phyloP scores from a whole-genome alignment of 2,113 vertebrate genomes.

The Pseudorectes ferrugineus region DNA sequence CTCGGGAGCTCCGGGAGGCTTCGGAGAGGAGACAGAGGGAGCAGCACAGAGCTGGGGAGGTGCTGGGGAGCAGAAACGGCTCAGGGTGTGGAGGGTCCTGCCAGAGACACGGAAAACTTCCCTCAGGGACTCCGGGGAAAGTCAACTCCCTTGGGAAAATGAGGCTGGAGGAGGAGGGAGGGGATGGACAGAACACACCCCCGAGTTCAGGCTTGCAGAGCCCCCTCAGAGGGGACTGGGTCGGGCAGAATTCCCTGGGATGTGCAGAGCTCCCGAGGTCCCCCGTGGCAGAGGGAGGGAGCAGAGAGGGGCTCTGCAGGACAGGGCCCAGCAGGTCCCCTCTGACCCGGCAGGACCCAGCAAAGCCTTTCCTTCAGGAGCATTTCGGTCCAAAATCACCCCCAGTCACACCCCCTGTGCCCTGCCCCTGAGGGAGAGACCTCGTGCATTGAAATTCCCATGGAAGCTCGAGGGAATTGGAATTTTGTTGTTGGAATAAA shows the following conservation, averaged over 20 bases:
- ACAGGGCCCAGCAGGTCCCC: not conserved
- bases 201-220: not conserved
- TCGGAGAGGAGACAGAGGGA: not conserved
- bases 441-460: not conserved
- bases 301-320: not conserved
- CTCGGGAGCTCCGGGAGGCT: not conserved
- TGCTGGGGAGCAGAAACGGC: not conserved
- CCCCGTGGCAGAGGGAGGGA: rapidly evolving
- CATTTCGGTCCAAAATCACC: not conserved
- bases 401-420: not conserved
- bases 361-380: not conserved
- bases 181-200: not conserved
- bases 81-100: not conserved
- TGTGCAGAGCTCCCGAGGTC: not conserved
- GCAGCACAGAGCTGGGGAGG: not conserved
- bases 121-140: not conserved
- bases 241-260: not conserved
- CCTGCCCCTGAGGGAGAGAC: not conserved
- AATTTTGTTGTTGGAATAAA: not conserved
- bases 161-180: not conserved
- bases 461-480: not conserved
- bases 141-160: not conserved
- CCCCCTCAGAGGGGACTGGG: rapidly evolving
- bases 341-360: too few relatives aligned
- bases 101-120: not conserved